Evolutionary conservation across 2,113 vertebrate genomes (phyloP), one percentile per base, ranked within the genome.

Genomic region (Oplegnathus fasciatus): DNA sequence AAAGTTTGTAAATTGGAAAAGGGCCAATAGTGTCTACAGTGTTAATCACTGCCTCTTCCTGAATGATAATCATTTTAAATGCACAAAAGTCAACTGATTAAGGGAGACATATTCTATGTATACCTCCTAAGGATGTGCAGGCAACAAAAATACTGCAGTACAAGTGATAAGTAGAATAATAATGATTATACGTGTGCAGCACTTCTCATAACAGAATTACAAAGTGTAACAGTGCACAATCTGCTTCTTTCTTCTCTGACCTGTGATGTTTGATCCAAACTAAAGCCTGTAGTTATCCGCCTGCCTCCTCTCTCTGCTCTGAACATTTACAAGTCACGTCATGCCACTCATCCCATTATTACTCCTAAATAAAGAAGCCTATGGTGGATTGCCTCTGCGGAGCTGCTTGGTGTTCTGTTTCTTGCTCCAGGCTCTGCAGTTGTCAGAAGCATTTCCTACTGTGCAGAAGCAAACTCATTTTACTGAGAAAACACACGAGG

Each of bases 271-370:
- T 83, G 88, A 87, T 88, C 75, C 70, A 54, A 78, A 88, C 68
- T 58, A 75, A 90, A 82, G 80, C 88, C 88, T 88, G 81, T 83
- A 86, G 62, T 92, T 90, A 87, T 87, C 89, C 73, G 74, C 79
- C 86, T 65, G 32, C 72, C 81, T 82, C 50, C 28, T 44, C 72
- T 52, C 65, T 67, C 65, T 18, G 72, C 74, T 71, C 78, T 80
- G 62, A 87, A 85, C 87, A 73, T 77, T 26, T 81, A 84, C 94
- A 94, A 92, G 94, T 94, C 90, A 18, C 58, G 42, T 94, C 94
- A 91, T 83, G 93, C 85, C 84, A 20, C 77, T 54, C 52, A 40
- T 65, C 84, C 86, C 88, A 84, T 91, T 90, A 94, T 90, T 85
- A 69, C 88, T 65, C 72, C 83, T 62, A 83, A 90, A 93, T 91